phyloP scores from a whole-genome alignment of 2,888 invertebrate genomes.

The Coelinius sp. region DNA sequence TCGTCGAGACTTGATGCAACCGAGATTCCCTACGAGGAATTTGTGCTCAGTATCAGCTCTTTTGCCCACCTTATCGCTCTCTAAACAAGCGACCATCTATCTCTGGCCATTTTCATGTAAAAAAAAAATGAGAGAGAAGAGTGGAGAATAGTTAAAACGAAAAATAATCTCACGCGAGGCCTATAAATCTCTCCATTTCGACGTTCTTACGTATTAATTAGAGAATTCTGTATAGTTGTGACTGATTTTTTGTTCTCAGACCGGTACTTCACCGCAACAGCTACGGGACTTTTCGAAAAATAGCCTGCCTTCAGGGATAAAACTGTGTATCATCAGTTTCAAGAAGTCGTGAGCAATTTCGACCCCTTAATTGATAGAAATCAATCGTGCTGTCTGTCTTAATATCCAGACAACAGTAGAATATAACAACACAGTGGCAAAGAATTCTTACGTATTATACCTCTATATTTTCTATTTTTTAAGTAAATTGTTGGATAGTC shows the following conservation, averaged over 20 bases:
- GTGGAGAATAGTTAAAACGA: neutral
- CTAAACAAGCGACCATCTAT: conserved; percentile 2
- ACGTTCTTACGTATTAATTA: conserved; percentile 39
- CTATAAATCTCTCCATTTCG: conserved; percentile 35
- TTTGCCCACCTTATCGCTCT: conserved; percentile 9
- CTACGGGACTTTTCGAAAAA: conserved; percentile 4
- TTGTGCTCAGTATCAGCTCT: neutral
- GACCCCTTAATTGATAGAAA: conserved; percentile 27
- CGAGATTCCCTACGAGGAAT: conserved; percentile 16
- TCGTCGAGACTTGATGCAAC: conserved; percentile 8
- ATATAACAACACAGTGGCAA: conserved; percentile 6
- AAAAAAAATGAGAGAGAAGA: neutral
- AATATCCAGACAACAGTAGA: conserved; percentile 10
- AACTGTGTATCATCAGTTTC: conserved; percentile 22
- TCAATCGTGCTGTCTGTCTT: conserved; percentile 21
- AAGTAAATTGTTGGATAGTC: conserved; percentile 26
- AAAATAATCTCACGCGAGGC: conserved; percentile 32
- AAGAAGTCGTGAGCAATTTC: conserved; percentile 24
- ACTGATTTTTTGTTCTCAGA: conserved; percentile 22
- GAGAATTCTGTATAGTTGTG: conserved; percentile 20
- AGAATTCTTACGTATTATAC: conserved; percentile 7
- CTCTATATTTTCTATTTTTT: neutral
- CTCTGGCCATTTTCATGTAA: neutral
- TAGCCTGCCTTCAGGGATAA: conserved; percentile 12
- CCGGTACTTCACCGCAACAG: conserved; percentile 25